These are phyloP conservation scores for Drosophila fungiperda DNA, from an alignment of 2,888 invertebrate genomes.

Conservation along the genomic window DNA sequence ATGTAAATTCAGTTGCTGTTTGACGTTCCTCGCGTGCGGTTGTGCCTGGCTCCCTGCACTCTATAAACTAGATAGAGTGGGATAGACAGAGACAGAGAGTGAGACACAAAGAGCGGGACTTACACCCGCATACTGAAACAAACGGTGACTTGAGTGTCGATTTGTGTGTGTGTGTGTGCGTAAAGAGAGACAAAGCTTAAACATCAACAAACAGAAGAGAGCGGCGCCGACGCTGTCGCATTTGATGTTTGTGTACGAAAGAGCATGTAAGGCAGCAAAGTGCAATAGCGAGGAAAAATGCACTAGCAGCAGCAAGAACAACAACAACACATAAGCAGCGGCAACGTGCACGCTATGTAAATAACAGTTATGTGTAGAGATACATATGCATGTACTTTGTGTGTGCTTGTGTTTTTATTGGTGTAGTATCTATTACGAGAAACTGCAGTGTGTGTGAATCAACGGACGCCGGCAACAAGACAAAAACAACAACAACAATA, in stretches of 20 bases:
- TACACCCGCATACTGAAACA: not conserved
- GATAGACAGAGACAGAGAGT: not conserved
- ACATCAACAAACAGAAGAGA: constrained; percentile 38
- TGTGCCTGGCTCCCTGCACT: constrained; percentile 67
- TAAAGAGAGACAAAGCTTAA: constrained; percentile 4
- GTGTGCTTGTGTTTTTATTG: constrained; percentile 21
- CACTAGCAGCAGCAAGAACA: constrained; percentile 37
- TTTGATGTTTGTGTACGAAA: constrained; percentile 66
- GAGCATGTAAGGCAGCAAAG: constrained; percentile 58
- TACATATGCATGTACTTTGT: constrained; percentile 24
- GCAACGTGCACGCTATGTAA: constrained; percentile 73
- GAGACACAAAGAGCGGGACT: constrained; percentile 18
- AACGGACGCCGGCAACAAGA: constrained; percentile 64
- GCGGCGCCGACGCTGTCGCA: constrained; percentile 69
- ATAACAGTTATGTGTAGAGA: constrained; percentile 49
- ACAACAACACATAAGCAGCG: constrained; percentile 44
- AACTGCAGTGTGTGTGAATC: constrained; percentile 54
- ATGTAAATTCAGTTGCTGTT: constrained; percentile 82
- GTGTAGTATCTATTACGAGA: constrained; percentile 50
- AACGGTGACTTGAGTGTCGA: constrained; percentile 7
- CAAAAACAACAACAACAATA: constrained; percentile 33
- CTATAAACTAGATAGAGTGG: constrained; percentile 1
- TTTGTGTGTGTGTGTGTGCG: not conserved
- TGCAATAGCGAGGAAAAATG: constrained; percentile 54
- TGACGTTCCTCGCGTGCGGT: constrained; percentile 82